Conservation (phyloP, 2,797 vertebrate species). For the Carapus acus region DNA sequence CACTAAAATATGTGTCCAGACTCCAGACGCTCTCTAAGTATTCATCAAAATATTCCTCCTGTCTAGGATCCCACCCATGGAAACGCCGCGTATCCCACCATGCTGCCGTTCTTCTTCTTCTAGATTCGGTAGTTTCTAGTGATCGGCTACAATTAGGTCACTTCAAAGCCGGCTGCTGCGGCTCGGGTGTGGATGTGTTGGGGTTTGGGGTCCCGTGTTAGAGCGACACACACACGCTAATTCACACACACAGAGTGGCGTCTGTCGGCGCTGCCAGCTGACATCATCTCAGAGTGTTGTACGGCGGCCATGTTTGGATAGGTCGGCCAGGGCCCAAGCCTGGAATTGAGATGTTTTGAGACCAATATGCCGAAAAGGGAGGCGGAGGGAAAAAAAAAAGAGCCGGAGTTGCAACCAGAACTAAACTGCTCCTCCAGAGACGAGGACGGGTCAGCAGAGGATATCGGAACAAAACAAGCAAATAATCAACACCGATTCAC, state of each 20-base stretch:
- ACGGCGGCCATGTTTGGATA: constrained; percentile 56
- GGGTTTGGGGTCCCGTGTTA: constrained; percentile 48
- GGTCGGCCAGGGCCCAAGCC: too few species aligned
- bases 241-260: constrained; percentile 57
- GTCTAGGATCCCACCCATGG: constrained; percentile 54
- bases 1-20: not conserved
- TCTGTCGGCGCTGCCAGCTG: constrained; percentile 60
- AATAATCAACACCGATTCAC: too few species aligned
- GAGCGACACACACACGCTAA: constrained; percentile 54
- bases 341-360: constrained; percentile 36
- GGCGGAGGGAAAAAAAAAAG: constrained; percentile 30
- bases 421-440: constrained; percentile 29
- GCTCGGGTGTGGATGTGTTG: constrained; percentile 53
- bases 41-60: constrained; percentile 43
- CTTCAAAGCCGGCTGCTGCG: constrained; percentile 56
- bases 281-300: constrained; percentile 66
- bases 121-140: constrained; percentile 31
- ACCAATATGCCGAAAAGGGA: constrained; percentile 42
- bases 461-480: too few species aligned
- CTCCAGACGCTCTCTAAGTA: constrained; percentile 34
- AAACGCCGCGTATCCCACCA: constrained; percentile 45
- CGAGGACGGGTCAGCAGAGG: too few species aligned
- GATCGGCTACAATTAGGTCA: constrained; percentile 61
- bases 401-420: constrained; percentile 41
- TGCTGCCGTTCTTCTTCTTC: constrained; percentile 58